phyloP scores from a whole-genome alignment of 1,140 invertebrate species.

The Marisa cornuarietis region DNA sequence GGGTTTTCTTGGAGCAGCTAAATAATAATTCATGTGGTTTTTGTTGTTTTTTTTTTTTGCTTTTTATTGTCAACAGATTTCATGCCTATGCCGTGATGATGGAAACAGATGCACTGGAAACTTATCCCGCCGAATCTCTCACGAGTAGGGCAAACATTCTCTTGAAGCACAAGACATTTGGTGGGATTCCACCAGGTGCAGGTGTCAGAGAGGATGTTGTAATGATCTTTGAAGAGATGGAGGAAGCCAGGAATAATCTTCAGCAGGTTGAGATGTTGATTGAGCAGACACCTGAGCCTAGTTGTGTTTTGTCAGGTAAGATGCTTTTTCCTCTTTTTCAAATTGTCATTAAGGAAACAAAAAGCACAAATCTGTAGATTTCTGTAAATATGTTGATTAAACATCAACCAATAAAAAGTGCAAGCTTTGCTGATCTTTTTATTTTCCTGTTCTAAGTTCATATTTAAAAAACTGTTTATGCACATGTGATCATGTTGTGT shows the following conservation, averaged over 20 bases:
- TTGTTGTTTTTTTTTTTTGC: too few species aligned
- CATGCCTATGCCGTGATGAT: slow-evolving; percentile 65
- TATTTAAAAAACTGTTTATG: too few species aligned
- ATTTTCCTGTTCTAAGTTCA: too few species aligned
- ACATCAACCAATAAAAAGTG: too few species aligned
- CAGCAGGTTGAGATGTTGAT: slow-evolving; percentile 59
- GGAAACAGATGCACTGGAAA: slow-evolving; percentile 64
- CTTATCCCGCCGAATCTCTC: slow-evolving; percentile 44
- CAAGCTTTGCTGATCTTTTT: too few species aligned
- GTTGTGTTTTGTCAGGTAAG: slow-evolving; percentile 40
- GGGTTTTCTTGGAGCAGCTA: too few species aligned
- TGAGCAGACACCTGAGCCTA: slow-evolving; percentile 53
- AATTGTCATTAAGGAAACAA: too few species aligned
- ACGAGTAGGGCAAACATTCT: slow-evolving; percentile 61
- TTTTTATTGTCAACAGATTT: slow-evolving; percentile 46
- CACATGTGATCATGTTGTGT: too few species aligned
- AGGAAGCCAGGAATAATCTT: slow-evolving; percentile 61
- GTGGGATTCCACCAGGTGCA: slow-evolving; percentile 62
- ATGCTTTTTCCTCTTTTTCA: not conserved
- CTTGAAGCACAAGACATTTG: slow-evolving; percentile 62
- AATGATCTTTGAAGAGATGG: slow-evolving; percentile 64
- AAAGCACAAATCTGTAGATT: too few species aligned
- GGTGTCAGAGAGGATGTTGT: slow-evolving; percentile 64
- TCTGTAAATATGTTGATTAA: too few species aligned
- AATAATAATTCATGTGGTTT: too few species aligned